Base-by-base conservation (phyloP, 2,113 vertebrate genomes). In the Chlorocebus sabaeus region DNA sequence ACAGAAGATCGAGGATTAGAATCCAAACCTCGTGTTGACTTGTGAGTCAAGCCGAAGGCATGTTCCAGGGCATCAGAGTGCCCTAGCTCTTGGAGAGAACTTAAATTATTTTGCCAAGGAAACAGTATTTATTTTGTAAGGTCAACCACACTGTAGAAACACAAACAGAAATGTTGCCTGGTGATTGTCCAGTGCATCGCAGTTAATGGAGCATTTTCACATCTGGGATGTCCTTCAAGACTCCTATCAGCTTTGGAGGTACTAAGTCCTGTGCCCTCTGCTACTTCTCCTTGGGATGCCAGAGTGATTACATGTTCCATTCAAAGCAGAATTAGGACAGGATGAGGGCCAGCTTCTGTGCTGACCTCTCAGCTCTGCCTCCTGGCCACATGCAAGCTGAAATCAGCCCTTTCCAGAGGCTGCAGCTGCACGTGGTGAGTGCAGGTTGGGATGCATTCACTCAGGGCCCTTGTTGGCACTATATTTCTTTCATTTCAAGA, bases 61-160 rank as follows among this genome's bases (percentile, higher is more conserved):
- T 61, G 5, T 95, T 92, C 22, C 83, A 79, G 86, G 82, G n/a
- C 55, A 90, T 59, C n/a, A 45, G 59, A 78, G 40, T 89, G 45
- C 52, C 43, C 52, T 20, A 89, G 73, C 22, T 93, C 67, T 96
- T 92, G 79, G 93, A 57, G 82, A 52, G 20, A 43, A 75, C 45
- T 91, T 85, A 93, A 85, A 75, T 95, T 89, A 45, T 83, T 96
- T 89, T 82, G 82, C 22, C 57, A 70, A 85, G 35, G 38, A 52
- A 90, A 82, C 35, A 85, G 6, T 79, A 75, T 90, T 88, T 97
- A 52, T 96, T 96, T 95, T 81, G 80, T 16, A 97, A 93, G 68
- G 43, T 52, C 23, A 73, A 11, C 13, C 38, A 20, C 3, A 75
- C 22, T 94, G 38, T 95, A 57, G 83, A 89, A 61, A 85, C n/a